Evolutionary conservation across 2,113 vertebrate species (phyloP).

Genomic region (Muntiacus muntjak): DNA sequence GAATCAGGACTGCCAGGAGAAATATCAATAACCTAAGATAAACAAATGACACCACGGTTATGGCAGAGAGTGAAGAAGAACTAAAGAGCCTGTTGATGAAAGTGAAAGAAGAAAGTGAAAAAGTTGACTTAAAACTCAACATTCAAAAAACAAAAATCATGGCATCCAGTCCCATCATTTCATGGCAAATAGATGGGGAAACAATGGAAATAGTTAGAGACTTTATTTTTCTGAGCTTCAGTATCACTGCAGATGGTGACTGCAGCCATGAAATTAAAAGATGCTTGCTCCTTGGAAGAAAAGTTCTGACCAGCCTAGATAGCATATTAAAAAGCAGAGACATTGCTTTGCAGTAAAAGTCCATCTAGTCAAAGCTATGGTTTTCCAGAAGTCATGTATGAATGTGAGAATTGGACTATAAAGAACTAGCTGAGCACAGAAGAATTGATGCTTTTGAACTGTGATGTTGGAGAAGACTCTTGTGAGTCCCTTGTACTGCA

Average conservation of each 20-base stretch:
- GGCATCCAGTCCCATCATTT: neutral
- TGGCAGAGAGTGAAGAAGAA: neutral
- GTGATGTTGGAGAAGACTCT: neutral
- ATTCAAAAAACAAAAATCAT: neutral
- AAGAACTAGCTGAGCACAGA: neutral
- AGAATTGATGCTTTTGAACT: neutral
- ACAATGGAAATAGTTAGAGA: neutral
- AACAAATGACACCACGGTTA: neutral
- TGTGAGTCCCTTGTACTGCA: neutral
- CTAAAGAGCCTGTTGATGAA: neutral
- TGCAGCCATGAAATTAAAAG: neutral
- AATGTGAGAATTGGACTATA: neutral
- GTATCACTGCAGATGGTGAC: neutral
- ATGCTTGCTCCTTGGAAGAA: neutral
- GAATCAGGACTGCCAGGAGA: neutral
- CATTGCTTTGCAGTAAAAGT: neutral
- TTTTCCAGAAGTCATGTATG: neutral
- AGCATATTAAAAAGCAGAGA: neutral
- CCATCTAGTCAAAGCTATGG: neutral
- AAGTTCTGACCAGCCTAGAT: neutral
- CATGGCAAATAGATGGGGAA: neutral
- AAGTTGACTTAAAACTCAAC: neutral
- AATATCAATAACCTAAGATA: neutral
- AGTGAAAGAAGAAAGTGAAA: neutral
- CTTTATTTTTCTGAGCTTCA: fast-evolving